A percentile compares a stretch with the other conserved stretches of the same genome.
Evolutionary conservation across 2,113 vertebrate genomes (phyloP).

Genomic region (Mesembrinibis cayennensis): DNA sequence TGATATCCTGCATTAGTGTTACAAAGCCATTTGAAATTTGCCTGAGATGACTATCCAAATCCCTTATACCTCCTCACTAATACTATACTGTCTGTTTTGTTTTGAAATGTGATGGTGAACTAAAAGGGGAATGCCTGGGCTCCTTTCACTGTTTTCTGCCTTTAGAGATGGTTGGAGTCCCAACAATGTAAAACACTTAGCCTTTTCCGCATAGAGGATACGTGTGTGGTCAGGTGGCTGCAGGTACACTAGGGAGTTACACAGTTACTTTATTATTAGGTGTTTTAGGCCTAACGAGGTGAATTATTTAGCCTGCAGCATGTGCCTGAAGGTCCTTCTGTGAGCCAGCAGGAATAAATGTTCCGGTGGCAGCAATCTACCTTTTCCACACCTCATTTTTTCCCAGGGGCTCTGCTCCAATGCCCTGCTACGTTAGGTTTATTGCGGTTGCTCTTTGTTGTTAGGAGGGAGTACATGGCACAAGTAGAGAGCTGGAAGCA

Average conservation of each 20-base stretch:
- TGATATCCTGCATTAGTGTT: not conserved
- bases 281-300: not conserved
- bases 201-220: not conserved
- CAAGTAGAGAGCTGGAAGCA: not conserved
- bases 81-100: not conserved
- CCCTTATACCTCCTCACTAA: not conserved
- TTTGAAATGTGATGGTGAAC: not conserved
- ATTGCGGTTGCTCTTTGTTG: not conserved
- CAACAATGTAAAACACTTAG: not conserved
- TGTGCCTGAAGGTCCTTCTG: not conserved
- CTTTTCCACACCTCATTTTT: not conserved
- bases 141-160: not conserved
- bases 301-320: not conserved
- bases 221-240: not conserved
- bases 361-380: not conserved
- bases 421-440: not conserved
- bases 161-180: not conserved
- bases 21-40: not conserved
- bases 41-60: not conserved
- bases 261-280: not conserved
- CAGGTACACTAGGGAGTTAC: not conserved
- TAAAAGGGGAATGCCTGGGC: not conserved
- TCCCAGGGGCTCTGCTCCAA: accelerated
- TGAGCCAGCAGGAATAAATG: not conserved
- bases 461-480: not conserved